Evolutionary conservation across 1,140 invertebrate species (phyloP).

Genomic region (Megathymus violae): DNA sequence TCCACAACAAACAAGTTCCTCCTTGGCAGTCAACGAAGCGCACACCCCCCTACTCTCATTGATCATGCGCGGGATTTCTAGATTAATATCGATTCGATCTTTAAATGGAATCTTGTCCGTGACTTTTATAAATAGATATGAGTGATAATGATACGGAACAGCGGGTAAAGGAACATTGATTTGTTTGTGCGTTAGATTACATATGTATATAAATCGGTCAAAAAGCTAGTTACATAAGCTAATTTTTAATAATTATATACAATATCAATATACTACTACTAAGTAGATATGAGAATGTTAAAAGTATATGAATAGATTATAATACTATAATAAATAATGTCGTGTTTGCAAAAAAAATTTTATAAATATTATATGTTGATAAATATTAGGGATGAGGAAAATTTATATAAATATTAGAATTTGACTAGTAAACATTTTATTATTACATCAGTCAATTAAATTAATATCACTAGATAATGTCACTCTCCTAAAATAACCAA

Average conservation of each 20-base stretch:
- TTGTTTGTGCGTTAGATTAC: conserved; percentile 74
- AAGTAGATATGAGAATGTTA: conserved; percentile 49
- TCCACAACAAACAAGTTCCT: conserved; percentile 65
- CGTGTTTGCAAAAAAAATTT: conserved; percentile 26
- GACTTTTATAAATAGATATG: conserved; percentile 24
- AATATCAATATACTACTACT: conserved; percentile 43
- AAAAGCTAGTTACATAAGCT: conserved; percentile 74
- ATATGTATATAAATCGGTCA: conserved; percentile 82
- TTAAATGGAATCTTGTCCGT: conserved; percentile 42
- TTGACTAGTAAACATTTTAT: conserved; percentile 78
- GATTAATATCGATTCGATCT: conserved; percentile 47
- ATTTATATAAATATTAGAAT: conserved; percentile 68
- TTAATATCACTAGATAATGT: conserved; percentile 84
- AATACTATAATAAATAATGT: conserved; percentile 40
- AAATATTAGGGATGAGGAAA: conserved; percentile 52
- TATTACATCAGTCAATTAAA: conserved; percentile 73
- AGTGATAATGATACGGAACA: conserved; percentile 40
- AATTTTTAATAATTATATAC: conserved; percentile 60
- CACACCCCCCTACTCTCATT: conserved; percentile 33
- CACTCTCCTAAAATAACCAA: conserved; percentile 68
- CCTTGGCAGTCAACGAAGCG: conserved; percentile 49
- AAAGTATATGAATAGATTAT: conserved; percentile 48
- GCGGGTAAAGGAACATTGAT: conserved; percentile 46
- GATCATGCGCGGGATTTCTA: conserved; percentile 48
- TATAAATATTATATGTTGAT: conserved; percentile 47